Evolutionary conservation across 2,888 invertebrate genomes (phyloP).

Genomic region (Encarsia formosa): DNA sequence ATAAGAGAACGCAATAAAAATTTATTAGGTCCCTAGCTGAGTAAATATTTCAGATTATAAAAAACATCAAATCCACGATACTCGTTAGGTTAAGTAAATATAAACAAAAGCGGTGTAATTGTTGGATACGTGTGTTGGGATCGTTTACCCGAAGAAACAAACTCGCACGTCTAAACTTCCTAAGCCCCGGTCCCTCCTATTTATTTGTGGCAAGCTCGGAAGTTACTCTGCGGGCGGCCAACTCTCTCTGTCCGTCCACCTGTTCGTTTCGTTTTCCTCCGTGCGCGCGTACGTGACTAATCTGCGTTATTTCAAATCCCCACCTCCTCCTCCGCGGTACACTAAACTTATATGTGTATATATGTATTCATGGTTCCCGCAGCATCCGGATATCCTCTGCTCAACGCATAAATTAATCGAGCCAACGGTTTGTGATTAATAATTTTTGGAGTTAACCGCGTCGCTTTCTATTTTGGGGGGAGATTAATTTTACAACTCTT

Average conservation of each 20-base stretch:
- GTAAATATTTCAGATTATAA: too few relatives aligned
- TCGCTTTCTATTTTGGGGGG: too few relatives aligned
- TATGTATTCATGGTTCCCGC: not conserved
- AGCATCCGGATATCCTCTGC: slow-evolving; percentile 16
- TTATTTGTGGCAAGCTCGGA: slow-evolving; percentile 20
- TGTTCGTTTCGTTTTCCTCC: slow-evolving; percentile 18
- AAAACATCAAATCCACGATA: too few relatives aligned
- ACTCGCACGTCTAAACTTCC: slow-evolving; percentile 6
- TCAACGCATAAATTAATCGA: not conserved
- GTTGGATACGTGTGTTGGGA: too few relatives aligned
- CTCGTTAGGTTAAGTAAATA: too few relatives aligned
- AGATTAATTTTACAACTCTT: too few relatives aligned
- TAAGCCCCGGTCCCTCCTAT: slow-evolving; percentile 5
- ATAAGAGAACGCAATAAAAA: too few relatives aligned
- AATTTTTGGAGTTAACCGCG: not conserved
- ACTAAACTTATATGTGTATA: not conserved
- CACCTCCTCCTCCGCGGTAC: not conserved
- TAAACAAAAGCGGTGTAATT: too few relatives aligned
- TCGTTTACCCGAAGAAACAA: too few relatives aligned
- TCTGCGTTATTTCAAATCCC: slow-evolving; percentile 20
- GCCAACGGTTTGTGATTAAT: not conserved
- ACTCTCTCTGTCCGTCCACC: slow-evolving; percentile 13
- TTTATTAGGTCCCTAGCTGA: too few relatives aligned
- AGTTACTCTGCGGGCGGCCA: slow-evolving; percentile 6
- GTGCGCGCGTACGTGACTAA: slow-evolving; percentile 18